Percentiles rank a stretch among this genome's conserved stretches.
These are phyloP conservation scores for Drosophila repleta DNA, from an alignment of 1,140 invertebrate species.

Conservation along the genomic window DNA sequence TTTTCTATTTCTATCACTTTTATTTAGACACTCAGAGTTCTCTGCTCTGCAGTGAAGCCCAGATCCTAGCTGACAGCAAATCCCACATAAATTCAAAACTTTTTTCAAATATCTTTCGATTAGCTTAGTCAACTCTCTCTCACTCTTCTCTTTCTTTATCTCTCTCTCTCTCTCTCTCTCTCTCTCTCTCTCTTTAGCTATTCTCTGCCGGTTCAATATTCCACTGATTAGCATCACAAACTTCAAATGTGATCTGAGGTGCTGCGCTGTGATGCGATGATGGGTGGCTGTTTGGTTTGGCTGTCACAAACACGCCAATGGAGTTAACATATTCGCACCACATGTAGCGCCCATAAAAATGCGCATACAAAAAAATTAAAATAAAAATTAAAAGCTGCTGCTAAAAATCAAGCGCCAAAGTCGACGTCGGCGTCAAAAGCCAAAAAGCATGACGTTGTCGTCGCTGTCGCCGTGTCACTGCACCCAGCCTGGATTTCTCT, in stretches of 20 bases:
- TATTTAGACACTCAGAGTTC: too few relatives aligned
- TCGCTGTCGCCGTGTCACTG: constrained; percentile 73
- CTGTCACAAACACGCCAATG: constrained; percentile 43
- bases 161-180: too few relatives aligned
- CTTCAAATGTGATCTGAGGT: constrained; percentile 2
- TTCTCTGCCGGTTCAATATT: background rate
- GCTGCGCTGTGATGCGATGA: too few relatives aligned
- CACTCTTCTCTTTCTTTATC: too few relatives aligned
- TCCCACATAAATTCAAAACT: too few relatives aligned
- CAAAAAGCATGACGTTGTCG: constrained; percentile 68
- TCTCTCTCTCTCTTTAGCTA: too few relatives aligned
- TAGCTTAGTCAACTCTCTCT: too few relatives aligned
- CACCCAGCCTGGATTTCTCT: constrained; percentile 42
- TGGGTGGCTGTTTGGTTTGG: background rate
- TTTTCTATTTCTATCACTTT: too few relatives aligned
- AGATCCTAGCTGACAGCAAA: too few relatives aligned
- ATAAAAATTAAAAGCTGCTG: constrained; percentile 77
- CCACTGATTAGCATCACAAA: constrained; percentile 22
- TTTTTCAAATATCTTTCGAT: too few relatives aligned
- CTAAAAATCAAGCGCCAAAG: constrained; percentile 77
- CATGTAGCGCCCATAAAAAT: constrained; percentile 41
- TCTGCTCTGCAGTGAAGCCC: too few relatives aligned
- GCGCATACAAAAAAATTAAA: constrained; percentile 70
- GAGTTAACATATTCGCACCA: constrained; percentile 39
- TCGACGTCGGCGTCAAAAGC: constrained; percentile 61